These are phyloP conservation scores for Drosophila paulistorum DNA, from an alignment of 1,140 invertebrate species.

Conservation along the genomic window DNA sequence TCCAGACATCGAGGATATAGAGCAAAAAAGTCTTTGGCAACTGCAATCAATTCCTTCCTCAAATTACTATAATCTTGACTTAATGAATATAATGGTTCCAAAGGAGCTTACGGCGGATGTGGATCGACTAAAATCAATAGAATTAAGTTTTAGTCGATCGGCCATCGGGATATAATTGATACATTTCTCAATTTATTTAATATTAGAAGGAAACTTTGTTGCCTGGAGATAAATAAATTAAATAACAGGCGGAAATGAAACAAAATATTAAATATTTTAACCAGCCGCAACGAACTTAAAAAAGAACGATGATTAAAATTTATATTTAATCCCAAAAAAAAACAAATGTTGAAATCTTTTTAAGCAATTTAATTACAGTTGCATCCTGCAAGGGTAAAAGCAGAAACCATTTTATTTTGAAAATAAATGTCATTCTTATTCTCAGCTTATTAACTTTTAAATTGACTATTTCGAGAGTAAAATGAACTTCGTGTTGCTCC, in stretches of 20 bases:
- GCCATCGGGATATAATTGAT: background rate
- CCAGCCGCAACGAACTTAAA: no score
- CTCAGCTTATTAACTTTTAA: constrained; percentile 51
- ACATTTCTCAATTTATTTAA: background rate
- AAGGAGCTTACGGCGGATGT: background rate
- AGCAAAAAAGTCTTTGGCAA: background rate
- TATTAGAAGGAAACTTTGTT: background rate
- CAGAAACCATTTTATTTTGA: background rate
- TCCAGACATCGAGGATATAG: background rate
- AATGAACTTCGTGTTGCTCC: constrained; percentile 25
- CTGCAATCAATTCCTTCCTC: background rate
- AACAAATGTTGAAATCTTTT: no score
- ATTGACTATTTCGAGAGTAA: constrained; percentile 46
- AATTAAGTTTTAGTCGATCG: background rate
- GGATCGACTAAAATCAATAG: background rate
- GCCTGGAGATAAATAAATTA: no score
- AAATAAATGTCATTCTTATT: constrained; percentile 56
- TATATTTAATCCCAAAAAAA: no score
- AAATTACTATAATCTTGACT: background rate
- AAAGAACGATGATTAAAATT: no score
- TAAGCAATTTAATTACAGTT: background rate
- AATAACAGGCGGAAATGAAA: no score
- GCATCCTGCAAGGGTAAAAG: background rate
- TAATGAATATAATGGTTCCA: background rate
- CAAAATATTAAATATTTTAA: no score